Evolutionary conservation across 1,140 invertebrate species (phyloP).

Genomic region (Papilio polytes): DNA sequence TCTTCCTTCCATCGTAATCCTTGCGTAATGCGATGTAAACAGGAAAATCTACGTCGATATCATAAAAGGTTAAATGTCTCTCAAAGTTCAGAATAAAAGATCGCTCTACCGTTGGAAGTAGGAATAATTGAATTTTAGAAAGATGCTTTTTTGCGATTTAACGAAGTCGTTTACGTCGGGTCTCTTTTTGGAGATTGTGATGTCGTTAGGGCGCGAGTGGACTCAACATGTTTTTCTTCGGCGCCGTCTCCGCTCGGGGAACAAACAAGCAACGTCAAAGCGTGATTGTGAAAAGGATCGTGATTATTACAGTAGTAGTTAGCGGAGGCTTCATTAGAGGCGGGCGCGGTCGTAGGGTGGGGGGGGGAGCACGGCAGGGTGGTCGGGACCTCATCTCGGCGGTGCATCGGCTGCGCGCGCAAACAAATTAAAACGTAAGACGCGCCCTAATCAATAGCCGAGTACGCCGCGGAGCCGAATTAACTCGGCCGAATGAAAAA

Average conservation of each 20-base stretch:
- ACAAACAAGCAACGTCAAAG: constrained; percentile 66
- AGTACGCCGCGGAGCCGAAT: constrained; percentile 80
- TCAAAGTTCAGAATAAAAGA: constrained; percentile 25
- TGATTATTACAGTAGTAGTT: constrained; percentile 76
- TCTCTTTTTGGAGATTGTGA: constrained; percentile 11
- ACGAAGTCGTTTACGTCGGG: constrained; percentile 31
- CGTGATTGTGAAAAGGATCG: constrained; percentile 74
- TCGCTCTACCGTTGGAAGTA: constrained; percentile 16
- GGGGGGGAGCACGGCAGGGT: constrained; percentile 41
- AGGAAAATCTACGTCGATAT: not conserved
- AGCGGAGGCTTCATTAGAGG: constrained; percentile 77
- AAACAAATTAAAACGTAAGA: constrained; percentile 84
- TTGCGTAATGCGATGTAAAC: not conserved
- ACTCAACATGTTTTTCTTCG: constrained; percentile 39
- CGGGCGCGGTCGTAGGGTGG: constrained; percentile 44
- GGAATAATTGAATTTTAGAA: constrained; percentile 30
- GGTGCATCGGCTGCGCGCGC: constrained; percentile 81
- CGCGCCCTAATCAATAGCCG: constrained; percentile 83
- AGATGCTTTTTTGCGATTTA: constrained; percentile 30
- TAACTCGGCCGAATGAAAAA: constrained; percentile 82
- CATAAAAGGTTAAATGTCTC: constrained; percentile 13
- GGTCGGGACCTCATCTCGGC: constrained; percentile 66
- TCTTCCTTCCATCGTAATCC: not conserved
- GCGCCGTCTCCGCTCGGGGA: constrained; percentile 47
- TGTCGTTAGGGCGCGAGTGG: constrained; percentile 30